Conservation (phyloP, 1,140 invertebrate species). For the Palaemon carinicauda region DNA sequence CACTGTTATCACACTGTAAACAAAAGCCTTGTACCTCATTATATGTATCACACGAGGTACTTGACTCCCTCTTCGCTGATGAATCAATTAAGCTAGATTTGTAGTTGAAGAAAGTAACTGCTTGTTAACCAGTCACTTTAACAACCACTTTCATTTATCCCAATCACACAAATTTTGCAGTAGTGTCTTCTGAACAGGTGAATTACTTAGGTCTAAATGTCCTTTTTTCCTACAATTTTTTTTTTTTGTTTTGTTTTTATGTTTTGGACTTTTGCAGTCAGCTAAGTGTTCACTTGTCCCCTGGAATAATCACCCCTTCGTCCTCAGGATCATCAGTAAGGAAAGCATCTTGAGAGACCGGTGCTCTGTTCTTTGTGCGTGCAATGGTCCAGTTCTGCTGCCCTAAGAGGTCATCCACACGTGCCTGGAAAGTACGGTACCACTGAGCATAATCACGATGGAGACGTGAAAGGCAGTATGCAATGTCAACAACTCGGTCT, state of each 20-base stretch:
- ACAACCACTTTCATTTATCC: too few relatives aligned
- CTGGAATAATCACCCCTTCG: not conserved
- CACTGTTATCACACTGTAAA: too few relatives aligned
- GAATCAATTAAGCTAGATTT: too few relatives aligned
- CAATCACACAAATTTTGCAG: too few relatives aligned
- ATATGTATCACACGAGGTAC: too few relatives aligned
- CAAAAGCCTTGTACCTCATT: too few relatives aligned
- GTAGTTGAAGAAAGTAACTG: too few relatives aligned
- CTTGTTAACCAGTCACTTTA: too few relatives aligned
- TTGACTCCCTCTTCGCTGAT: too few relatives aligned
- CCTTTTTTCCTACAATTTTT: not conserved
- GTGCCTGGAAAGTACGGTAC: slow-evolving; percentile 52
- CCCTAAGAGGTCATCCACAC: slow-evolving; percentile 50
- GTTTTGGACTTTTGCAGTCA: not conserved
- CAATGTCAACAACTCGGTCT: slow-evolving; percentile 43
- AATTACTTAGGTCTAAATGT: too few relatives aligned
- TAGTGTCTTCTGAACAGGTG: too few relatives aligned
- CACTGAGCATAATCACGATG: slow-evolving; percentile 53
- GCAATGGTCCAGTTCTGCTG: slow-evolving; percentile 13
- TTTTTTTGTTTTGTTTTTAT: not conserved
- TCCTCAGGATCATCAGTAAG: slow-evolving; percentile 18
- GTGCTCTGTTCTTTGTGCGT: slow-evolving; percentile 11
- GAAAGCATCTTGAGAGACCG: slow-evolving; percentile 29
- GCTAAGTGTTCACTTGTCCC: slow-evolving; percentile 7
- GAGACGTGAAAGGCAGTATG: slow-evolving; percentile 32